phyloP scores from a whole-genome alignment of 2,797 vertebrate genomes.

The Iguana delicatissima region DNA sequence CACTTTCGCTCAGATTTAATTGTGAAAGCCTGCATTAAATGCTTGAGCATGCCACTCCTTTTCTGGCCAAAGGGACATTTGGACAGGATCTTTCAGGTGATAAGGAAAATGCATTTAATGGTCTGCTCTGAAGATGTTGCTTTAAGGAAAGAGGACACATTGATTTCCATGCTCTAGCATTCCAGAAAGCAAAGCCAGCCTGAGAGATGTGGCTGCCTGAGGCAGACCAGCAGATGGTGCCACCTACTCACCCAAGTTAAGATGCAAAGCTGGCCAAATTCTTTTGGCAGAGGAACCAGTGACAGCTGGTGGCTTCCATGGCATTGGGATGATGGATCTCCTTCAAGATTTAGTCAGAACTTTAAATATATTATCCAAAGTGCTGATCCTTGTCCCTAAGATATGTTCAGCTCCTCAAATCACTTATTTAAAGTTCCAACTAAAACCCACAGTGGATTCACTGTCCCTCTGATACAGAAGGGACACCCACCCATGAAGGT shows the following conservation, averaged over 20 bases:
- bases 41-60: constrained; percentile 28
- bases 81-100: constrained; percentile 20
- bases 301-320: no score
- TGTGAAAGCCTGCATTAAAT: constrained; percentile 30
- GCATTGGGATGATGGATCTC: no score
- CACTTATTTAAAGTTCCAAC: no score
- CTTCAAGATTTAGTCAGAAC: no score
- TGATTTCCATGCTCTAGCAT: constrained; percentile 21
- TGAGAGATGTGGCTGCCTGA: not conserved
- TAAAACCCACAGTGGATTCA: no score
- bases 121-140: not conserved
- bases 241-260: not conserved
- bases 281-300: not conserved
- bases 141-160: constrained; percentile 34
- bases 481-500: no score
- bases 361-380: no score
- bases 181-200: not conserved
- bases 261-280: not conserved
- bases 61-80: constrained; percentile 16
- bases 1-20: constrained; percentile 7
- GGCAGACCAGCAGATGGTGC: not conserved
- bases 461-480: no score
- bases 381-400: no score
- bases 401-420: no score
- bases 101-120: not conserved